phyloP scores from a whole-genome alignment of 2,113 vertebrate species.

The Larimichthys polyactis region DNA sequence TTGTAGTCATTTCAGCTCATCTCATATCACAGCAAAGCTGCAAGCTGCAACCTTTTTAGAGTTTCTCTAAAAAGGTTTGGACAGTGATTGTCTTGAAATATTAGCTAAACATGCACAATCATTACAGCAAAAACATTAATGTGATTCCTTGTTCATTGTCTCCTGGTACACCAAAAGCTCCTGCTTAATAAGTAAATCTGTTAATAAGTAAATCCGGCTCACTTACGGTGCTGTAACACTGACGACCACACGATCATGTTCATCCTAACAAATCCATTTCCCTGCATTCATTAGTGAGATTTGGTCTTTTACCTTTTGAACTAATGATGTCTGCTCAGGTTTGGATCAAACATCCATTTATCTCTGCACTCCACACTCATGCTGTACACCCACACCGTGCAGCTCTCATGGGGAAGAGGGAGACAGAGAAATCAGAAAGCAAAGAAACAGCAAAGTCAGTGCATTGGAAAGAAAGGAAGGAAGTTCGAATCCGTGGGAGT shows the following conservation, averaged over 20 bases:
- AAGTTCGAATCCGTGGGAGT: constrained; percentile 7
- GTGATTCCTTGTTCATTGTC: constrained; percentile 6
- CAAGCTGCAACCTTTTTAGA: no score
- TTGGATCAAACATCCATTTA: constrained; percentile 41
- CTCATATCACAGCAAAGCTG: background rate
- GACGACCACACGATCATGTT: constrained; percentile 34
- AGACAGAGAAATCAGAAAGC: background rate
- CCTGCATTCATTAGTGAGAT: constrained; percentile 11
- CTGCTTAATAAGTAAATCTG: constrained; percentile 22
- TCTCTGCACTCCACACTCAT: constrained; percentile 8
- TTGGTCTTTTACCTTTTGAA: constrained; percentile 31
- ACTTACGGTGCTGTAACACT: constrained; percentile 9
- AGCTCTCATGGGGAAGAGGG: background rate
- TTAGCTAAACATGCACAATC: background rate
- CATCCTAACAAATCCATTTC: constrained; percentile 20
- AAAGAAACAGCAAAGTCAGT: background rate
- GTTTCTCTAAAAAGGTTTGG: background rate
- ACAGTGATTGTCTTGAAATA: background rate
- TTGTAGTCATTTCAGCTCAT: background rate
- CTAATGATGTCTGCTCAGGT: constrained; percentile 31
- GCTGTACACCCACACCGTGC: constrained; percentile 18
- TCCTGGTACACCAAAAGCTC: background rate
- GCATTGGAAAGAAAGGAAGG: background rate
- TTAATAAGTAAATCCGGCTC: constrained; percentile 44
- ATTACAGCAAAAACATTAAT: constrained; percentile 22